Evolutionary conservation across 2,797 vertebrate genomes (phyloP).

Genomic region (Rallus crepitans): DNA sequence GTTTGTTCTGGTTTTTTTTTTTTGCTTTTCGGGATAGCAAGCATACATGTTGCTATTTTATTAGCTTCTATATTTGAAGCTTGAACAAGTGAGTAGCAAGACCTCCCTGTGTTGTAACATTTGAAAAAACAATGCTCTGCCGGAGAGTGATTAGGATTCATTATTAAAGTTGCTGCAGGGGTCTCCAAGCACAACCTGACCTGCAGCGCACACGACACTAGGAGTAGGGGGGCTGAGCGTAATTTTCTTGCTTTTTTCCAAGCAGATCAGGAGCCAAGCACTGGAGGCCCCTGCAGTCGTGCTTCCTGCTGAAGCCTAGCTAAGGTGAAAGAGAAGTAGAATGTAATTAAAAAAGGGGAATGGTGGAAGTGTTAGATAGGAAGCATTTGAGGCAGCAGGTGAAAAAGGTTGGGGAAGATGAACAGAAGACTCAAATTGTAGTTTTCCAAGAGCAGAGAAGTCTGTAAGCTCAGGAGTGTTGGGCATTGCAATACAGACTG

Average conservation of each 20-base stretch:
- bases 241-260: not conserved
- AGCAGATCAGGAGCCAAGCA: not conserved
- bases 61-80: not conserved
- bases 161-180: not conserved
- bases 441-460: not conserved
- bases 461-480: fast-evolving
- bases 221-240: fast-evolving
- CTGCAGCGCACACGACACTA: fast-evolving
- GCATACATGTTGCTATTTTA: not conserved
- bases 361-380: not conserved
- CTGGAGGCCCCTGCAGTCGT: not conserved
- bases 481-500: fast-evolving
- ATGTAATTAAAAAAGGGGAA: not conserved
- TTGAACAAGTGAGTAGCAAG: not conserved
- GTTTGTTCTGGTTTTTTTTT: too few relatives aligned
- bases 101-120: not conserved
- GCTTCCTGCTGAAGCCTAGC: not conserved
- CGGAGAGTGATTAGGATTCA: not conserved
- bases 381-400: fast-evolving
- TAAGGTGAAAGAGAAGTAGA: not conserved
- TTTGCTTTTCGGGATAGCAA: not conserved
- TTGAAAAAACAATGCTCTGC: not conserved
- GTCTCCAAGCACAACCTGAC: not conserved
- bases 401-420: not conserved
- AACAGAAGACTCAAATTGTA: not conserved